phyloP scores from a whole-genome alignment of 2,113 vertebrate species.

The Phocoena sinus region DNA sequence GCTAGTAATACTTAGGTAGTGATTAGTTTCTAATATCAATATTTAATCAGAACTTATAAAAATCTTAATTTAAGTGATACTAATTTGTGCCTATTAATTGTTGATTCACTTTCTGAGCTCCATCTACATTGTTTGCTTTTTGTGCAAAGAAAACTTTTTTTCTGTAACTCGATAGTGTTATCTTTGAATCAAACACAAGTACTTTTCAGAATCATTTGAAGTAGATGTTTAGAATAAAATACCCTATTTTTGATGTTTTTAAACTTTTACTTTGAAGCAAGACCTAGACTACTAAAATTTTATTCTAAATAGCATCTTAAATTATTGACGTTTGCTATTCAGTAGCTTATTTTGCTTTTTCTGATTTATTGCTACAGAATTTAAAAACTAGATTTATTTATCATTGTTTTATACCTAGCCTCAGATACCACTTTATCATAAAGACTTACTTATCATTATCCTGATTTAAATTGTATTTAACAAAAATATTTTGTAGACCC shows the following conservation, averaged over 20 bases:
- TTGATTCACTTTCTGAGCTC: background rate
- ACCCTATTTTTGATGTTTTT: background rate
- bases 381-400: background rate
- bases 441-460: background rate
- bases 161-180: background rate
- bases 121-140: background rate
- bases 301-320: slow-evolving; percentile 9
- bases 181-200: slow-evolving; percentile 14
- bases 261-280: slow-evolving; percentile 1
- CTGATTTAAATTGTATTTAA: slow-evolving; percentile 30
- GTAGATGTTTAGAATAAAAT: background rate
- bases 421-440: background rate
- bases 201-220: background rate
- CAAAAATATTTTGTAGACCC: background rate
- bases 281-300: background rate
- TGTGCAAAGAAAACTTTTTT: background rate
- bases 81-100: background rate
- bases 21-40: background rate
- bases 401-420: background rate
- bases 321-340: background rate
- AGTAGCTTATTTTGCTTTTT: background rate
- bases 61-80: slow-evolving; percentile 1
- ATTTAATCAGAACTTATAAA: background rate
- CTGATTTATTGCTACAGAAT: background rate
- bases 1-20: background rate